phyloP scores from a whole-genome alignment of 2,888 invertebrate species.

The Epinotia nisella region DNA sequence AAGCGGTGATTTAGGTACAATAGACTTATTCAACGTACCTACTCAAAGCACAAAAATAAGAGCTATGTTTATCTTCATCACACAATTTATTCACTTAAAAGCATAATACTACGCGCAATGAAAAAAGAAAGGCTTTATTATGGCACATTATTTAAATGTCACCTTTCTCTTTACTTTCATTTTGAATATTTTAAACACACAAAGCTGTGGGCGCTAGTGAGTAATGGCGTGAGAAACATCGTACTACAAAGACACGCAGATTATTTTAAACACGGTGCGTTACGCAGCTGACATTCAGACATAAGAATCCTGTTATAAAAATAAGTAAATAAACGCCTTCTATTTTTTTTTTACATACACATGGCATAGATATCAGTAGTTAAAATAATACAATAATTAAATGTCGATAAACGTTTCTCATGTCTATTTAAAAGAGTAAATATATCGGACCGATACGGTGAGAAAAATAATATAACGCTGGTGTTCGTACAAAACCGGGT shows the following conservation, averaged over 20 bases:
- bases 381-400: background rate
- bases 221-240: conserved; percentile 33
- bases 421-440: background rate
- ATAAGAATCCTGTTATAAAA: too few species aligned
- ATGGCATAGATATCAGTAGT: background rate
- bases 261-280: background rate
- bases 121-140: conserved; percentile 54
- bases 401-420: background rate
- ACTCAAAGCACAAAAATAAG: conserved; percentile 13
- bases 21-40: background rate
- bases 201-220: conserved; percentile 60
- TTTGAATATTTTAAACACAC: conserved; percentile 62
- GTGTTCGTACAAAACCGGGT: background rate
- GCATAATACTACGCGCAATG: conserved; percentile 22
- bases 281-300: background rate
- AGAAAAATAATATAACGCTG: too few species aligned
- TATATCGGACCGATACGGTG: background rate
- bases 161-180: conserved; percentile 74
- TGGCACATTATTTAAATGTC: conserved; percentile 65
- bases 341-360: background rate
- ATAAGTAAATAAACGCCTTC: background rate
- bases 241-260: background rate
- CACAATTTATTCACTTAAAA: conserved; percentile 17
- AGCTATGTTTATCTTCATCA: conserved; percentile 34
- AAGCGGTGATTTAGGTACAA: background rate